phyloP scores from a whole-genome alignment of 2,113 vertebrate genomes.

The Lontra canadensis region DNA sequence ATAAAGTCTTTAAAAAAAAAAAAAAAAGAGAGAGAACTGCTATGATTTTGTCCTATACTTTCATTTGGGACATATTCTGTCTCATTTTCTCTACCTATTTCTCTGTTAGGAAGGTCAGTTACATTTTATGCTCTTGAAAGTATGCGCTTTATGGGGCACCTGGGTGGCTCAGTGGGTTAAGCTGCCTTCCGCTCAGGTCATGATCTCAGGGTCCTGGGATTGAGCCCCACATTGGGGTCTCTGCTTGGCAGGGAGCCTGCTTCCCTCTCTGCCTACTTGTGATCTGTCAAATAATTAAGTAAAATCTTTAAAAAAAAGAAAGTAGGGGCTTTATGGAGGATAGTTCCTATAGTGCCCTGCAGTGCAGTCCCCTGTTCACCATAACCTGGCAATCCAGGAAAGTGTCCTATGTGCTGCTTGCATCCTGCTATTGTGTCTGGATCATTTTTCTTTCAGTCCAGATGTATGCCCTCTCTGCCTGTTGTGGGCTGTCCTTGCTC shows the following conservation, averaged over 20 bases:
- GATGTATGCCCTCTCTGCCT: background rate
- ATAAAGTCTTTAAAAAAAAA: too few species aligned
- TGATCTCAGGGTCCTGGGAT: too few species aligned
- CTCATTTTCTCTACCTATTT: background rate
- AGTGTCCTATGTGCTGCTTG: background rate
- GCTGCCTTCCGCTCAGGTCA: too few species aligned
- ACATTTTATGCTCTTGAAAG: background rate
- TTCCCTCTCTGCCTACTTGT: too few species aligned
- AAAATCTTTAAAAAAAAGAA: background rate
- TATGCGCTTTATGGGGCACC: background rate
- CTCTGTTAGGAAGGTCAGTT: background rate
- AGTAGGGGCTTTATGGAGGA: background rate
- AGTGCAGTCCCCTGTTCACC: background rate
- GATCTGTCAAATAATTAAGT: too few species aligned
- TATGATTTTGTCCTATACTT: background rate
- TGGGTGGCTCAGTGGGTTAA: too few species aligned
- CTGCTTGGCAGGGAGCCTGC: too few species aligned
- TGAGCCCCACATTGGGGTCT: too few species aligned
- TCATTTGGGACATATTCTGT: background rate
- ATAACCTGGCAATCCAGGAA: background rate
- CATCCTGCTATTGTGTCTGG: background rate
- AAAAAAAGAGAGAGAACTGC: too few species aligned
- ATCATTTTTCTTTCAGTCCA: background rate
- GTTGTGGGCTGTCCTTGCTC: background rate
- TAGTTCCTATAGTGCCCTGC: background rate